Conservation (phyloP, 2,113 vertebrate genomes). For the Dunckerocampus dactyliophorus region DNA sequence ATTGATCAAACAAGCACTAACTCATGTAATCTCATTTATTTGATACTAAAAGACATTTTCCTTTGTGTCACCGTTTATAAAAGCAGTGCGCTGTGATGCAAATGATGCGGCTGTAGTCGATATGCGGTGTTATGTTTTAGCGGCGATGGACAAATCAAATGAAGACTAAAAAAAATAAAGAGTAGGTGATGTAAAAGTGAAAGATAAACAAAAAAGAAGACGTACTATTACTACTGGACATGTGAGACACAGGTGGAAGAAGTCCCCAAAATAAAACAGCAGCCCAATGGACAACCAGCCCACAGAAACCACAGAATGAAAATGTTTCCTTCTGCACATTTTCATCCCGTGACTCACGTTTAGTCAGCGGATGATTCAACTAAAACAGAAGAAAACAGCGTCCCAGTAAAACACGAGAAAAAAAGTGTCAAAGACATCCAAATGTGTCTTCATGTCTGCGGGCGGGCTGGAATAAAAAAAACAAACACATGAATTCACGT, state of each 20-base stretch:
- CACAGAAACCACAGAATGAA: slow-evolving; percentile 1
- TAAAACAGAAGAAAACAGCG: too few species aligned
- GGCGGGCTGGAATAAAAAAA: too few species aligned
- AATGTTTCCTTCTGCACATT: slow-evolving; percentile 23
- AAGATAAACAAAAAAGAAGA: not conserved
- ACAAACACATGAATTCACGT: slow-evolving; percentile 3
- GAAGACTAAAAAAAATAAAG: not conserved
- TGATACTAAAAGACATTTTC: not conserved
- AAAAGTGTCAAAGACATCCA: too few species aligned
- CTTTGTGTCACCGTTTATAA: not conserved
- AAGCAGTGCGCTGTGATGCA: not conserved
- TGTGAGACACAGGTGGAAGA: not conserved
- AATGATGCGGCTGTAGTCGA: not conserved
- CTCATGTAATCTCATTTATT: not conserved
- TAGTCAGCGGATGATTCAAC: not conserved
- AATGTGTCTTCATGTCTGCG: too few species aligned
- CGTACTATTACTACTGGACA: not conserved
- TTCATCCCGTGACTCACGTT: slow-evolving; percentile 32
- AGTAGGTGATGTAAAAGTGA: not conserved
- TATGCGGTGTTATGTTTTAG: not conserved
- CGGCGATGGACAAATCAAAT: not conserved
- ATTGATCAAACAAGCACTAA: too few species aligned
- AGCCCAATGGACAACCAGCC: not conserved
- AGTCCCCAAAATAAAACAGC: not conserved
- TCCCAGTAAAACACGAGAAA: too few species aligned